These are phyloP conservation scores for Trissolcus brochymenae DNA, from an alignment of 2,888 invertebrate species.

Conservation along the genomic window DNA sequence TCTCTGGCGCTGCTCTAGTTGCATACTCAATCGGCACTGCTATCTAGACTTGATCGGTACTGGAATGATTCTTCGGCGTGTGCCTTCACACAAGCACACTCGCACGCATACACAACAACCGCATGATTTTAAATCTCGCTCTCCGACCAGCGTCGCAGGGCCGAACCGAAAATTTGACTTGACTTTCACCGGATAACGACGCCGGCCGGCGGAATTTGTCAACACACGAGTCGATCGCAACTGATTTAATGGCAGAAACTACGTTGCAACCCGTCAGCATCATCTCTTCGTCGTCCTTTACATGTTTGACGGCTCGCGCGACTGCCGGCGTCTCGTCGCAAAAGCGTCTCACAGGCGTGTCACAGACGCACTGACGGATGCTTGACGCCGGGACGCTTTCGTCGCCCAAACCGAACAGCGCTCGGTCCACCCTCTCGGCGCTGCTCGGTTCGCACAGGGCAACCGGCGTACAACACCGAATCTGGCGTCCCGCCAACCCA, in stretches of 20 bases:
- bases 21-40: background rate
- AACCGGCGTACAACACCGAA: constrained; percentile 32
- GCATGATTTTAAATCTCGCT: constrained; percentile 3
- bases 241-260: background rate
- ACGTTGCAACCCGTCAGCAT: background rate
- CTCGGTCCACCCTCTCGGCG: constrained; percentile 74
- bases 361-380: constrained; percentile 76
- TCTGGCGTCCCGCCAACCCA: constrained; percentile 69
- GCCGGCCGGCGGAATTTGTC: constrained; percentile 17
- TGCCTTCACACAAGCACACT: constrained; percentile 5
- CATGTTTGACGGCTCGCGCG: constrained; percentile 28
- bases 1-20: background rate
- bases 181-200: background rate
- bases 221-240: background rate
- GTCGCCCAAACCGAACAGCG: constrained; percentile 66
- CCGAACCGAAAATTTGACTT: background rate
- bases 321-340: constrained; percentile 67
- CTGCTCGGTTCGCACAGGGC: constrained; percentile 67
- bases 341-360: constrained; percentile 75
- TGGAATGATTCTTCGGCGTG: constrained; percentile 10
- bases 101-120: constrained; percentile 17
- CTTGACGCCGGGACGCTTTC: constrained; percentile 75
- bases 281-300: constrained; percentile 3
- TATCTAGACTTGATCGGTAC: constrained; percentile 3
- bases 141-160: background rate